These are phyloP conservation scores for Pristionchus exspectatus DNA, from an alignment of 2,888 invertebrate genomes.

Conservation along the genomic window DNA sequence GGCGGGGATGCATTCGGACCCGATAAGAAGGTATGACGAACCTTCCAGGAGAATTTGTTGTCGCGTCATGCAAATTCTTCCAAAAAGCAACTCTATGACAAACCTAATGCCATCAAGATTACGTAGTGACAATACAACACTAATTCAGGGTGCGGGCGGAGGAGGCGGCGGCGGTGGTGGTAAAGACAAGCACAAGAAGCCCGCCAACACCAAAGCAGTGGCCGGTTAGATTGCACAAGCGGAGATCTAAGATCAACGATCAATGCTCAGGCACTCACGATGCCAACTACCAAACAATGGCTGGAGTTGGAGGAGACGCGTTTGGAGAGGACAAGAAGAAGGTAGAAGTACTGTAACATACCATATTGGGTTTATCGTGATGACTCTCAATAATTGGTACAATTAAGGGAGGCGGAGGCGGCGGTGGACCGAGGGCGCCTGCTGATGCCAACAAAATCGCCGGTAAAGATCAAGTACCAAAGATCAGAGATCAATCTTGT, in stretches of 20 bases:
- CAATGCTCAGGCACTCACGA: not conserved
- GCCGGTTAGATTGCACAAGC: not conserved
- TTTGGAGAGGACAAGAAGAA: slow-evolving; percentile 4
- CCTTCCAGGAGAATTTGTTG: not conserved
- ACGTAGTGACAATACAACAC: not conserved
- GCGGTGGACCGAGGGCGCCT: not conserved
- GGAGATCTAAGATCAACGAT: not conserved
- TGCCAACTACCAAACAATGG: slow-evolving; percentile 26
- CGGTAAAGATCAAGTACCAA: not conserved
- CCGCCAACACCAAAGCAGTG: not conserved
- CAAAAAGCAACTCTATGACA: not conserved
- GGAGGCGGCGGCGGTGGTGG: not conserved
- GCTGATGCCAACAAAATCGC: not conserved
- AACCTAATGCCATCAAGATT: not conserved
- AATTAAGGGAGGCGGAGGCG: not conserved
- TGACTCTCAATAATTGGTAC: not conserved
- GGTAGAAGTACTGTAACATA: not conserved
- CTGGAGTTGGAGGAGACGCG: not conserved
- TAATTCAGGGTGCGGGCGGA: not conserved
- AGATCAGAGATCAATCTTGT: not conserved
- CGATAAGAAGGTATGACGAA: not conserved
- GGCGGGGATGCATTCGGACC: not conserved
- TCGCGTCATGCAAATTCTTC: no score
- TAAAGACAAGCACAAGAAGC: not conserved
- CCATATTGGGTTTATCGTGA: not conserved